Base-by-base conservation (phyloP, 2,888 invertebrate genomes). In the Seira musarum region DNA sequence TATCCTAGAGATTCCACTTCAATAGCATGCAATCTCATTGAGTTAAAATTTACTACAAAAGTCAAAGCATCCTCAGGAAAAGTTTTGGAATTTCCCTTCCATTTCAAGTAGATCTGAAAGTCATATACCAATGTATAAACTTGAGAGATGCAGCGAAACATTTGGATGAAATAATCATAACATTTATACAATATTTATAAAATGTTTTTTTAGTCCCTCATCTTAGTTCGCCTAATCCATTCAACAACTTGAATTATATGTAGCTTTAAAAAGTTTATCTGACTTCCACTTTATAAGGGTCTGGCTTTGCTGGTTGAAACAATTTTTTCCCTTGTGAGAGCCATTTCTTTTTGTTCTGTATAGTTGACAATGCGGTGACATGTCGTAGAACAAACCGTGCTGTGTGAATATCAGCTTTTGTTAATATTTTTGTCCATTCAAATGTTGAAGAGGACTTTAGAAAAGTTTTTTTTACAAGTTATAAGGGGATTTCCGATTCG, bases 131-230 rank as follows among this genome's bases (percentile, higher is more conserved):
- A n/a, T n/a, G n/a, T n/a, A n/a, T n/a, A n/a, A n/a, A n/a, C n/a
- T 5, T 30, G 3, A 30, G 30, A 30, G 30, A 30, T 15, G n/a
- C n/a, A n/a, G n/a, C 15, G 49, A n/a, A 49, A 49, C 49, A 49
- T 49, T 49, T 49, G 3, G 49, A 49, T 49, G 15, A n/a, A 24
- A 30, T 22, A 77, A 77, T 77, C 77, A 77, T 35, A 77, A 77
- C 77, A 77, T 77, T 77, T 69, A 77, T 69, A 65, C 63, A 77
- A 77, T 77, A 77, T 77, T 77, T 77, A 70, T 77, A 49, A 35
- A 30, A 30, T 76, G 70, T 77, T 77, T n/a, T 49, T 49, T 49
- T 49, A 8, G 13, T 49, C 49, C 17, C 49, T n/a, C n/a, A n/a
- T n/a, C n/a, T n/a, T n/a, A n/a, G n/a, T n/a, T n/a, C 3, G 17